Evolutionary conservation across 1,140 invertebrate species (phyloP).

Genomic region (Drosophila watanabei): DNA sequence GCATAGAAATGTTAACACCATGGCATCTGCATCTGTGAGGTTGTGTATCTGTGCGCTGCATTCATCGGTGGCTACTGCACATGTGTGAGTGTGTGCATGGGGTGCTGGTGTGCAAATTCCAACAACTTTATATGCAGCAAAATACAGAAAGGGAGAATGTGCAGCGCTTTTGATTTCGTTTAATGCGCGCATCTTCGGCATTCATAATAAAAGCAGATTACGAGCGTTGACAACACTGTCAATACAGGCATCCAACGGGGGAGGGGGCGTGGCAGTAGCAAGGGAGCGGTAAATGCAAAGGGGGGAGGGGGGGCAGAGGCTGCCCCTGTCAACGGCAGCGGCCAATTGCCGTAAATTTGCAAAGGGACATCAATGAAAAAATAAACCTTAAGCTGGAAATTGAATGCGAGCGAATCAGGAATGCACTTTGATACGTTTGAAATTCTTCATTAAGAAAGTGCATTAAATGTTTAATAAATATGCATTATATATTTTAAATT

Average conservation of each 20-base stretch:
- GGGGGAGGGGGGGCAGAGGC: not conserved
- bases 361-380: conserved; percentile 63
- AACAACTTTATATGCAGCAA: conserved; percentile 69
- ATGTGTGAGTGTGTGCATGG: conserved; percentile 1
- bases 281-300: conserved; percentile 1
- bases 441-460: not conserved
- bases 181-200: conserved; percentile 54
- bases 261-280: conserved; percentile 1
- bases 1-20: conserved; percentile 73
- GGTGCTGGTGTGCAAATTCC: conserved; percentile 59
- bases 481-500: not conserved
- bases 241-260: conserved; percentile 46
- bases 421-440: conserved; percentile 9
- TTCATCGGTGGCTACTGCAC: conserved; percentile 4
- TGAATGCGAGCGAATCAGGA: not conserved
- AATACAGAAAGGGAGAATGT: conserved; percentile 44
- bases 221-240: conserved; percentile 76
- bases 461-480: not conserved
- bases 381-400: conserved; percentile 27
- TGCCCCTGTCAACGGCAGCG: conserved; percentile 66
- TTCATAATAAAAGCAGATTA: conserved; percentile 79
- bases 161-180: conserved; percentile 73
- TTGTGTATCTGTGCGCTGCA: conserved; percentile 31
- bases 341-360: conserved; percentile 78
- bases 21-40: conserved; percentile 36